phyloP scores from a whole-genome alignment of 2,113 vertebrate species.

The Hyaena hyaena region DNA sequence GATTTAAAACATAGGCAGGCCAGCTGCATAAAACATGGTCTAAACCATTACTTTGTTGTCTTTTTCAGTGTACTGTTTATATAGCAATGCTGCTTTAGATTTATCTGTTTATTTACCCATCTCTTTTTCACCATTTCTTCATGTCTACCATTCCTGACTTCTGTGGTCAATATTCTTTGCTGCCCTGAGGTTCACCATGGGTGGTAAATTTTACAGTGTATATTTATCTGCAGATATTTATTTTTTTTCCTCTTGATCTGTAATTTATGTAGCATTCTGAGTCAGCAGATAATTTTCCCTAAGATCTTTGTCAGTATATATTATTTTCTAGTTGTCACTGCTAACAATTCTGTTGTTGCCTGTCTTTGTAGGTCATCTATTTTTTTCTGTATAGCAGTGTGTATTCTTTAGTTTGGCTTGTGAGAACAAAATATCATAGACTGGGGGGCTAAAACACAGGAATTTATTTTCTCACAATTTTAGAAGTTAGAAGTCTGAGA shows the following conservation, averaged over 20 bases:
- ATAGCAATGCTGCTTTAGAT: neutral
- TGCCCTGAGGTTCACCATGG: neutral
- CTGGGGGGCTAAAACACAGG: neutral
- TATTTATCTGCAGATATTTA: neutral
- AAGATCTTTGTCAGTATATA: neutral
- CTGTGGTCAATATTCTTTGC: neutral
- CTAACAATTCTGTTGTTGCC: neutral
- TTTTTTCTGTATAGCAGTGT: neutral
- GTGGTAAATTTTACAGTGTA: neutral
- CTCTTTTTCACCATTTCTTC: neutral
- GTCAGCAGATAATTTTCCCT: neutral
- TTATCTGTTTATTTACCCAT: neutral
- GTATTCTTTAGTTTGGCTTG: neutral
- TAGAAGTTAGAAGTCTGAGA: neutral
- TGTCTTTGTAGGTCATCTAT: neutral
- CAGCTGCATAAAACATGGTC: neutral
- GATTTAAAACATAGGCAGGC: neutral
- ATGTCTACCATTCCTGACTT: neutral
- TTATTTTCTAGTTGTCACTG: neutral
- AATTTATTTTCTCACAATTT: neutral
- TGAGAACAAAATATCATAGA: neutral
- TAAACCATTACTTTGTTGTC: neutral
- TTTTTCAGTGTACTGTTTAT: neutral
- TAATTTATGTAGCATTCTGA: neutral
- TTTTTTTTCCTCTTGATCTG: neutral